Conservation (phyloP, 2,797 vertebrate genomes). For the Mormyrus proboscirostris region DNA sequence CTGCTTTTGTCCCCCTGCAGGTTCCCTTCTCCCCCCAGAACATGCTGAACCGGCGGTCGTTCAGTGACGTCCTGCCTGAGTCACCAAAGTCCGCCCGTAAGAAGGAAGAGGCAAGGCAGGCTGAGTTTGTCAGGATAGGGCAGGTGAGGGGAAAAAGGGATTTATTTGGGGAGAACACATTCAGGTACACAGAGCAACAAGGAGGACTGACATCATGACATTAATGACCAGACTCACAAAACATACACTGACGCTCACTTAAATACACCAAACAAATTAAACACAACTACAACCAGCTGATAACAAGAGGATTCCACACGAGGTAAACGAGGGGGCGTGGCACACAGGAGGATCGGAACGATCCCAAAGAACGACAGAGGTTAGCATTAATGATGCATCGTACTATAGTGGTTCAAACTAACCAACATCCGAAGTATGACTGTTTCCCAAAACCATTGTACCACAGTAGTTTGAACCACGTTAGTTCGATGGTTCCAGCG, state of each 20-base stretch:
- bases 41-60: constrained; percentile 93
- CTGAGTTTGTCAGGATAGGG: constrained; percentile 90
- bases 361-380: background rate
- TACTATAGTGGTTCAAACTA: too few species aligned
- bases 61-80: constrained; percentile 93
- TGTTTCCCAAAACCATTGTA: too few species aligned
- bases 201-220: too few species aligned
- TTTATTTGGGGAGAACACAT: background rate
- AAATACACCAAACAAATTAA: background rate
- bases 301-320: background rate
- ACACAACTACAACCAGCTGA: background rate
- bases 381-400: too few species aligned
- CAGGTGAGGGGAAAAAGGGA: constrained; percentile 66
- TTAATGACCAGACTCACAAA: background rate
- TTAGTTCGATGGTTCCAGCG: too few species aligned
- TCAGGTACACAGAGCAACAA: background rate
- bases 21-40: constrained; percentile 82
- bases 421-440: too few species aligned
- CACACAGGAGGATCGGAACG: background rate
- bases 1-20: constrained; percentile 51
- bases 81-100: constrained; percentile 93
- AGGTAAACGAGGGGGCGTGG: background rate
- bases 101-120: constrained; percentile 93
- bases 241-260: background rate
- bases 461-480: too few species aligned